Base-by-base conservation (phyloP, 2,113 vertebrate genomes). In the Tricholaema leucomelas region DNA sequence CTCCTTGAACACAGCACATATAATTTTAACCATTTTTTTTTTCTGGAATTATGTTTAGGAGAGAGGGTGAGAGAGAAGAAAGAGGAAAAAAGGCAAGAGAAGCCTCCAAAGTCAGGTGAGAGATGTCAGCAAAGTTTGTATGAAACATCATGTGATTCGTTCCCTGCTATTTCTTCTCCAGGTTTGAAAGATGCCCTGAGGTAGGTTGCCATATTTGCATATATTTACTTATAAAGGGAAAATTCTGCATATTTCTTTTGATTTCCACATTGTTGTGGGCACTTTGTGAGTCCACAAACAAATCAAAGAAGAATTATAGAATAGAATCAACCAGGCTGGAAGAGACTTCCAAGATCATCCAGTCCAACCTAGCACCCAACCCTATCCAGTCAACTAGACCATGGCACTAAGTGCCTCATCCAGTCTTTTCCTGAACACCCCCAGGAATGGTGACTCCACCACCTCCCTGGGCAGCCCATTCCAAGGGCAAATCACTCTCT, bases 281-380 rank as follows among this genome's bases (percentile, higher is more conserved):
- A 76, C n/a, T 56, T 73, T 20, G 46, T 63, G 81, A 88, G 52
- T 73, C 55, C 23, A 7, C 80, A 85, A 46, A 60, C 15, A 83
- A 90, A 82, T 23, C 52, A 87, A 94, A 90, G 63, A 85, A 73
- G 50, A n/a, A n/a, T n/a, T n/a, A n/a, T n/a, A n/a, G n/a, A n/a
- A n/a, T n/a, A n/a, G n/a, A n/a, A n/a, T n/a, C n/a, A n/a, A n/a
- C n/a, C n/a, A n/a, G n/a, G n/a, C n/a, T n/a, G n/a, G n/a, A n/a
- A n/a, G n/a, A n/a, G n/a, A n/a, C n/a, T n/a, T n/a, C n/a, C n/a
- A n/a, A n/a, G n/a, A n/a, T n/a, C n/a, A n/a, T n/a, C n/a, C n/a
- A n/a, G n/a, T n/a, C n/a, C n/a, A n/a, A n/a, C n/a, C n/a, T n/a
- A n/a, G n/a, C n/a, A n/a, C n/a, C n/a, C n/a, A n/a, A n/a, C n/a